Base-by-base conservation (phyloP, 2,888 invertebrate genomes). In the Argyra leucocephala region DNA sequence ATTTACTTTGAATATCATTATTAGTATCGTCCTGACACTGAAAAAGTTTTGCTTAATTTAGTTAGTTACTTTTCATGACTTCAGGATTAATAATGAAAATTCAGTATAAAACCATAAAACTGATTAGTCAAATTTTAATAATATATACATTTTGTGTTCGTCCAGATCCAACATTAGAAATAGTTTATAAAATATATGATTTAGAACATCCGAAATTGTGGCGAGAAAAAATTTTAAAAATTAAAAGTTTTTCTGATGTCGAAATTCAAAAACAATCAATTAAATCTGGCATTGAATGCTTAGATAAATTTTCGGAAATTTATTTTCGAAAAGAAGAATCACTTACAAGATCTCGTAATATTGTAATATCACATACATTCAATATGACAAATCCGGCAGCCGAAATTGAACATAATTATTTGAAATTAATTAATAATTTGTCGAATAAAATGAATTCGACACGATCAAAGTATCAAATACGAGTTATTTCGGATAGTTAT, bases 361-460 rank as follows among this genome's bases (percentile, higher is more conserved):
- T 79, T 61, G 73, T 76, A 64, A 66, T 76, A 36, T 72, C 74
- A 2, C 73, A 75, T 63, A 70, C 73, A 18, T 69, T 67, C 7
- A 76, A 79, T 48, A 74, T 81, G 73, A 71, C 76, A 3, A 69
- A 73, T 57, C 78, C 79, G 0, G 78, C 79, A 0, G 75, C 74
- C 0, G 76, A 76, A 60, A 81, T 81, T 37, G 76, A 77, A 66
- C 69, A 74, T 21, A 72, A 72, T 0, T 79, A 73, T 65, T 67
- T 76, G 22, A 72, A 72, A 60, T 70, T 71, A 3, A 71, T 78
- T 57, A 76, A 80, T 65, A 73, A 76, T 57, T 1, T 12, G 74
- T 21, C 71, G 74, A 10, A 72, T 76, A 1, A 70, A 77, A 12
- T 22, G 5, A 22, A n/a, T 21, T 31, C 9, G 15, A 48, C 15